Evolutionary conservation across 2,888 invertebrate species (phyloP).

Genomic region (Choreutis nemorana): DNA sequence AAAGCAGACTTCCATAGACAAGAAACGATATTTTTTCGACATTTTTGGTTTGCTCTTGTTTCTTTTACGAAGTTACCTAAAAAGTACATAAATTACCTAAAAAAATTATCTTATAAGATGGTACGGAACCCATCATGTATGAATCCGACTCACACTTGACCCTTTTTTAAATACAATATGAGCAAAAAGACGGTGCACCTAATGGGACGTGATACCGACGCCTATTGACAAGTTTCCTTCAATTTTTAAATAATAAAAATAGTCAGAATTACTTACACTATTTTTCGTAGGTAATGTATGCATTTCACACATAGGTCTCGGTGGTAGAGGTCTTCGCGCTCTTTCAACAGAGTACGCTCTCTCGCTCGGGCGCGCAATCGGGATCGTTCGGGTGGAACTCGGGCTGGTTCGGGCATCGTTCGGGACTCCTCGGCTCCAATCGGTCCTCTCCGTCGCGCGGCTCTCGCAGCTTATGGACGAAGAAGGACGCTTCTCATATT

Average conservation of each 20-base stretch:
- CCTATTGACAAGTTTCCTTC: too few species aligned
- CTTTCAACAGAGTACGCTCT: slow-evolving; percentile 11
- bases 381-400: slow-evolving; percentile 11
- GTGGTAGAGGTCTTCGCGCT: slow-evolving; percentile 36
- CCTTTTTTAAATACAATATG: too few species aligned
- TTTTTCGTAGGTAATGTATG: slow-evolving; percentile 33
- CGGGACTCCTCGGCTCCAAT: slow-evolving; percentile 22
- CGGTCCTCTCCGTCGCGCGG: slow-evolving; percentile 24
- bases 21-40: too few species aligned
- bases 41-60: too few species aligned
- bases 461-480: slow-evolving; percentile 27
- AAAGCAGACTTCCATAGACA: too few species aligned
- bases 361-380: slow-evolving; percentile 11
- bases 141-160: too few species aligned
- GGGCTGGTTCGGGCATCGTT: slow-evolving; percentile 3
- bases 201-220: too few species aligned
- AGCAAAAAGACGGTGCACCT: too few species aligned
- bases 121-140: too few species aligned
- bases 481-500: slow-evolving; percentile 39
- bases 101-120: too few species aligned
- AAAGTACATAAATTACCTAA: too few species aligned
- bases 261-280: slow-evolving; percentile 23
- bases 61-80: too few species aligned
- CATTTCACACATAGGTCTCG: slow-evolving; percentile 31
- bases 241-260: neutral